A percentile compares a stretch with the other conserved stretches of the same genome.
Conservation (phyloP, 2,888 invertebrate genomes). For the Pristionchus fissidentatus region DNA sequence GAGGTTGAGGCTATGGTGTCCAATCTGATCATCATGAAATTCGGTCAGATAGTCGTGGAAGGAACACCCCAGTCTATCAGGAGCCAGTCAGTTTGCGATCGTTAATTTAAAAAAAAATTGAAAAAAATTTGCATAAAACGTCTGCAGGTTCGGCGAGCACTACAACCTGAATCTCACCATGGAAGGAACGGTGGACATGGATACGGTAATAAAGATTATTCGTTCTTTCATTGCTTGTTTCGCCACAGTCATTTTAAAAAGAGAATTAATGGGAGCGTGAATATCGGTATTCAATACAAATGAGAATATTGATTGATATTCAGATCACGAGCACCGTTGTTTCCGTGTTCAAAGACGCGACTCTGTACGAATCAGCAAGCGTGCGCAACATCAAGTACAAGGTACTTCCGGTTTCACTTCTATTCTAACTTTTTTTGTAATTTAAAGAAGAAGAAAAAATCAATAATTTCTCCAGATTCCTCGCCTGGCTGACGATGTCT, state of each 20-base stretch:
- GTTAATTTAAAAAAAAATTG: too few species aligned
- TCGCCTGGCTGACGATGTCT: neutral
- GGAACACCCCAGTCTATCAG: conserved; percentile 72
- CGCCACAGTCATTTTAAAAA: neutral
- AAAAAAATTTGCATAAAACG: neutral
- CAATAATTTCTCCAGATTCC: neutral
- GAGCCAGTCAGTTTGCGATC: conserved; percentile 13
- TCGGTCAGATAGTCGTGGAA: conserved; percentile 69
- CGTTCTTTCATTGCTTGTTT: too few species aligned
- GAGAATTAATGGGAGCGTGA: neutral
- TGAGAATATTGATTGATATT: neutral
- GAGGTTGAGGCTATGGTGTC: conserved; percentile 70
- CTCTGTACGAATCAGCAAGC: neutral
- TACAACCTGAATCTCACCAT: neutral
- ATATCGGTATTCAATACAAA: neutral
- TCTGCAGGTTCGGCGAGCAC: conserved; percentile 20
- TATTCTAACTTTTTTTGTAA: neutral
- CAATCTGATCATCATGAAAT: conserved; percentile 71
- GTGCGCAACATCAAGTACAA: conserved; percentile 1
- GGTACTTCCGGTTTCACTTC: neutral
- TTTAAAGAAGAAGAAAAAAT: neutral
- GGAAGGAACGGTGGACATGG: neutral
- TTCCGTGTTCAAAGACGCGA: neutral
- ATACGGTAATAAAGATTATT: neutral
- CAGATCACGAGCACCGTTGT: neutral